Evolutionary conservation across 92 coral and sea anemone genomes (phyloP).

Genomic region (Micromussa lordhowensis): DNA sequence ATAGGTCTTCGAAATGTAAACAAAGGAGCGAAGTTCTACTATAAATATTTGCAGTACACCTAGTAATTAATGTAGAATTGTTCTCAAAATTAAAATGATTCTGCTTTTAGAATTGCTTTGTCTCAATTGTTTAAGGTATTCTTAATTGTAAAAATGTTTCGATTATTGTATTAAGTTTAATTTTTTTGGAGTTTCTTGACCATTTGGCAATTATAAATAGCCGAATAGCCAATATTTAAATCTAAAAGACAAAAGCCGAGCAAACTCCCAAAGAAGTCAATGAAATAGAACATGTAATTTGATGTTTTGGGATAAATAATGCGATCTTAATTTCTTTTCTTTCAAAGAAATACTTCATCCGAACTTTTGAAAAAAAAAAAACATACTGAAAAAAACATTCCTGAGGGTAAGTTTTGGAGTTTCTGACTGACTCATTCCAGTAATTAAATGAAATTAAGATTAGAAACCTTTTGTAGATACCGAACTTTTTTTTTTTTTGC

Average conservation of each 20-base stretch:
- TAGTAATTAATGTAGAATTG: not conserved
- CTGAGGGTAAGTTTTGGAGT: not conserved
- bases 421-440: not conserved
- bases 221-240: not conserved
- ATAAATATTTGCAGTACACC: not conserved
- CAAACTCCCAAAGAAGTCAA: not conserved
- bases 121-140: not conserved
- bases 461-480: not conserved
- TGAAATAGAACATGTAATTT: not conserved
- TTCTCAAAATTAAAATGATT: not conserved
- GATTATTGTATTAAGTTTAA: not conserved
- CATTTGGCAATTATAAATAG: not conserved
- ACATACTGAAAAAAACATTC: not conserved
- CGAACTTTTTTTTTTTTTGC: not conserved
- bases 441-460: not conserved
- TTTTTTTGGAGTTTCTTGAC: not conserved
- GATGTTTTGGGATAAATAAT: not conserved
- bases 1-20: not conserved
- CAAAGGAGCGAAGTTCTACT: not conserved
- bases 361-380: not conserved
- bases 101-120: not conserved
- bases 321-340: not conserved
- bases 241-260: not conserved
- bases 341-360: not conserved
- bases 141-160: not conserved